phyloP scores from a whole-genome alignment of 1,140 invertebrate genomes.

The Drosophila subobscura region DNA sequence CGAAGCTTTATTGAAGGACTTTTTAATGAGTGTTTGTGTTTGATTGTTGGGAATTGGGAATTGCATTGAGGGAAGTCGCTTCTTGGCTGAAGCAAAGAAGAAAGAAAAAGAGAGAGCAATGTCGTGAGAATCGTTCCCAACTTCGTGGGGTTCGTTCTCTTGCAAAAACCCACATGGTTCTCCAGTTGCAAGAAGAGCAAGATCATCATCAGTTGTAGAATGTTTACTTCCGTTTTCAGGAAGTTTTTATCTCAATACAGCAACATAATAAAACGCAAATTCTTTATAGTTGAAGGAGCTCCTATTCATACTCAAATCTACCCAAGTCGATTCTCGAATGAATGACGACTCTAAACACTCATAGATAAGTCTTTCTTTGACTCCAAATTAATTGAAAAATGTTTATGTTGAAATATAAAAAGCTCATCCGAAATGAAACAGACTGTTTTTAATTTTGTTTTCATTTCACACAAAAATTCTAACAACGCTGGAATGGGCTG shows the following conservation, averaged over 20 bases:
- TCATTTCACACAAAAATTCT: conserved; percentile 9
- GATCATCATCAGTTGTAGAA: conserved; percentile 8
- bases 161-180: background rate
- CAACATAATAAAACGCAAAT: too few species aligned
- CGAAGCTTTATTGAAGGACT: conserved; percentile 72
- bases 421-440: background rate
- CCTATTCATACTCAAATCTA: too few species aligned
- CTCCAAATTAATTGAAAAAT: too few species aligned
- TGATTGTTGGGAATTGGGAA: conserved; percentile 49
- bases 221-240: conserved; percentile 2
- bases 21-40: conserved; percentile 75
- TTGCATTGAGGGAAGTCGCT: conserved; percentile 35
- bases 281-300: too few species aligned
- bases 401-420: too few species aligned
- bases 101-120: background rate
- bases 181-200: background rate
- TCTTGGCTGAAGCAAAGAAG: background rate
- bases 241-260: background rate
- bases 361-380: too few species aligned
- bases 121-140: conserved; percentile 13
- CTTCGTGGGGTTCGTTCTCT: background rate
- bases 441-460: conserved; percentile 23
- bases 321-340: too few species aligned
- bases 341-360: too few species aligned
- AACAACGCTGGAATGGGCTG: background rate